phyloP scores from a whole-genome alignment of 2,888 invertebrate genomes.

The Vandiemenella viatica region DNA sequence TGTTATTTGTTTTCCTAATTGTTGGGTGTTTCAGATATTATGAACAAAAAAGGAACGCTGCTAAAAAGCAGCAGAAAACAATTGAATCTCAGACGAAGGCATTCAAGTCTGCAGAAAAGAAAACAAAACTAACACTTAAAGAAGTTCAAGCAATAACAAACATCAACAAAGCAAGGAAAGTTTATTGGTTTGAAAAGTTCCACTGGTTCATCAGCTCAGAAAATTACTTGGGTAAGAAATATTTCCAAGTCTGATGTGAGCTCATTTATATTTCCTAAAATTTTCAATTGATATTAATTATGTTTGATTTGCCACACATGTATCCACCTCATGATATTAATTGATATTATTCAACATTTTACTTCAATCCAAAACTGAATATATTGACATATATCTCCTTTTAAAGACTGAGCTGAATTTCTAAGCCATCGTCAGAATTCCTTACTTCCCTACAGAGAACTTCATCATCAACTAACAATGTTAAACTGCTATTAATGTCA shows the following conservation, averaged over 20 bases:
- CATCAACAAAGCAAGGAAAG: conserved; percentile 86
- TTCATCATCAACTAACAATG: no score
- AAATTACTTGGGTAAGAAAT: conserved; percentile 52
- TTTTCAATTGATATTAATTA: conserved; percentile 2
- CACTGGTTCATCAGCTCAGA: conserved; percentile 97
- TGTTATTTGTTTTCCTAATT: background rate
- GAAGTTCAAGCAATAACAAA: conserved; percentile 82
- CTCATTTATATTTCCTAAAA: background rate
- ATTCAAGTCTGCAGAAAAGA: conserved; percentile 86
- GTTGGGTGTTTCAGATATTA: conserved; percentile 52
- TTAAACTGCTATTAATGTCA: no score
- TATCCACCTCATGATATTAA: no score
- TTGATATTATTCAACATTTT: no score
- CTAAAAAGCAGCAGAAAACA: conserved; percentile 91
- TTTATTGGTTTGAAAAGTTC: conserved; percentile 99
- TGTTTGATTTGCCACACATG: no score
- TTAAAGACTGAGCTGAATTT: no score
- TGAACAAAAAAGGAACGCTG: conserved; percentile 76
- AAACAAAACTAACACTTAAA: conserved; percentile 84
- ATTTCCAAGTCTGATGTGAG: conserved; percentile 11
- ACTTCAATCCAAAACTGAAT: no score
- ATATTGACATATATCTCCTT: no score
- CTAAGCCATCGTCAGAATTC: no score
- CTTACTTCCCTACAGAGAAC: no score
- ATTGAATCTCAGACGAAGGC: conserved; percentile 86